Conservation (phyloP, 2,113 vertebrate genomes). For the Sarotherodon lohbergeri region DNA sequence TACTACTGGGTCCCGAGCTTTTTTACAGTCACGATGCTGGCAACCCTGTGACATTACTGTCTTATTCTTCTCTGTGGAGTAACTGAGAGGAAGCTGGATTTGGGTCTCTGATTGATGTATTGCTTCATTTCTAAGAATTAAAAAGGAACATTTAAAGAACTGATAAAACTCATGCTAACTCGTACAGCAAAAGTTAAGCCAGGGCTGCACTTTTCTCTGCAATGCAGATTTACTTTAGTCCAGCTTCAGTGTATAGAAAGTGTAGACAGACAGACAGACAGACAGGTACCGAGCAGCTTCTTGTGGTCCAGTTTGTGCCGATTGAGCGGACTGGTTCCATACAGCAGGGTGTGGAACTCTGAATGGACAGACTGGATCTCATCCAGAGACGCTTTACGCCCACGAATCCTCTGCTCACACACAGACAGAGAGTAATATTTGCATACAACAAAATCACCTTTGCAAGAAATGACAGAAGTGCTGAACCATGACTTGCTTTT, state of each 20-base stretch:
- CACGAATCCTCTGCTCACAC: slow-evolving; percentile 60
- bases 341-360: slow-evolving; percentile 67
- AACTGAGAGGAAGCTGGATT: accelerated
- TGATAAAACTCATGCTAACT: not conserved
- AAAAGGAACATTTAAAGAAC: not conserved
- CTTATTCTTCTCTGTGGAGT: not conserved
- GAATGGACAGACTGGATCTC: slow-evolving; percentile 70
- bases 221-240: not conserved
- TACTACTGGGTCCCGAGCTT: not conserved
- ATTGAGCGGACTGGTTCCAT: slow-evolving; percentile 66
- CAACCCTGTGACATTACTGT: not conserved
- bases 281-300: slow-evolving; percentile 56
- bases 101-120: not conserved
- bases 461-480: accelerated
- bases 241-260: not conserved
- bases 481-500: not conserved
- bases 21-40: not conserved
- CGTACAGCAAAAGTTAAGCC: not conserved
- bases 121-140: not conserved
- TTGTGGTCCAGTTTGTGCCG: slow-evolving; percentile 70
- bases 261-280: not conserved
- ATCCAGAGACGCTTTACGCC: slow-evolving; percentile 64
- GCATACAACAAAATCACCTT: not conserved
- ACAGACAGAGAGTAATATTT: not conserved
- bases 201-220: not conserved